Evolutionary conservation across 2,113 vertebrate genomes (phyloP), one percentile per base, ranked within the genome.

Genomic region (Willisornis vidua): DNA sequence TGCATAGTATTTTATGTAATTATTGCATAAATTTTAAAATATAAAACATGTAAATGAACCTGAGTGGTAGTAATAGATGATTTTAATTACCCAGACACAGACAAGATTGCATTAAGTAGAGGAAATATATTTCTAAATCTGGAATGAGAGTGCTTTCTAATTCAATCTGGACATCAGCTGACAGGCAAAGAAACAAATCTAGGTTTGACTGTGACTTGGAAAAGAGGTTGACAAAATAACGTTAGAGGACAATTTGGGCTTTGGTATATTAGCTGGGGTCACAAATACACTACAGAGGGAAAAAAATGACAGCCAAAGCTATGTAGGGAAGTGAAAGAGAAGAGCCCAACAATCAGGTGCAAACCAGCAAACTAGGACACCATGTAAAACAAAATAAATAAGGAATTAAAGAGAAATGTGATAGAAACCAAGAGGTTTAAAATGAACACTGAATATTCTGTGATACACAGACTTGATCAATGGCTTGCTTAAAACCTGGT

Each of bases 61-160:
- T 94, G 82, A 97, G 91, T 96, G 62, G 73, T 96, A 95, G 92
- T 94, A 96, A 97, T 96, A 94, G 83, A 95, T 95, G 48, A 91
- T 96, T 97, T 97, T 95, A 96, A 97, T 97, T 97, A 95, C 90
- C 85, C 94, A 96, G 96, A 93, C 85, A 96, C 75, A 96, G 94
- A 87, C 89, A 93, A 95, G 94, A 97, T 97, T 96, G 51, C 89
- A 97, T 97, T 97, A 97, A 96, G 82, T 81, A 93, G 92, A 95
- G 96, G 95, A 97, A 97, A 97, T 95, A 91, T 82, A 96, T 94
- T 96, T 94, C 87, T 94, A 92, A 94, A 93, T 96, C 71, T 82
- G 76, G 73, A 93, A 95, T 71, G 95, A 89, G 82, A 91, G 79
- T 96, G 92, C 82, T 93, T 91, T 97, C 89, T 97, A 97, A 97